Base-by-base conservation (phyloP, 2,113 vertebrate species). In the Lasiurus cinereus region DNA sequence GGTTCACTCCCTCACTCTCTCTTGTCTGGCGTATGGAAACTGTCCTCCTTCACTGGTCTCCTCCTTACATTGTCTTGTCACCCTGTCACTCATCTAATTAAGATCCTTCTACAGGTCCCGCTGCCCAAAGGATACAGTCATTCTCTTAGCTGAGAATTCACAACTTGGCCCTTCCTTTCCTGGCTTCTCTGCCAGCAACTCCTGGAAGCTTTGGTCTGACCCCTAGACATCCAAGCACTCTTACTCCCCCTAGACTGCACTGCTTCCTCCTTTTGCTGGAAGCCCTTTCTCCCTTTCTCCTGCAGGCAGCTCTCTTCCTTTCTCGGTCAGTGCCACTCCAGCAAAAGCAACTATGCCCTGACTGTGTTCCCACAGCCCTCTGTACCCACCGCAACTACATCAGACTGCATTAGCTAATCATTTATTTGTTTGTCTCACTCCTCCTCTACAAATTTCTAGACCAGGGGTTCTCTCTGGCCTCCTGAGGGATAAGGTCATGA, bases 361-460 rank as follows among this genome's bases (percentile, higher is more conserved):
- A 11, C 18, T 12, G 3, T 31, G 15, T 46, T 46, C 13, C 69
- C 76, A 54, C 19, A 66, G 46, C 13, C 83, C 48, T 82, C 50
- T 70, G 29, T 22, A 72, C 72, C n/a, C 83, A 67, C 16, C 15
- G 43, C 56, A 82, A 62, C 24, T 67, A 59, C 15, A 84, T 15
- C 3, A 62, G 54, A 74, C 18, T 56, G n/a, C 59, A 77, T 67
- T 36, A 89, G 54, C 88, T 89, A 90, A 82, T 96, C 79, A 86
- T 29, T 95, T 67, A 79, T 22, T 64, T 72, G 19, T 62, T 11
- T 64, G 21, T 66, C 85, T 96, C 82, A 56, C 73, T 93, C 73
- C 56, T 33, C 1, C 1, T 66, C 52, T 89, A 87, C 54, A 87
- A 83, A 48, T 36, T 84, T 92, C 64, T 90, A 24, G 70, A 88